Evolutionary conservation across 23 tunicate species (phyloP), one percentile per base, ranked within the genome.

Genomic region (Corella eumyota): DNA sequence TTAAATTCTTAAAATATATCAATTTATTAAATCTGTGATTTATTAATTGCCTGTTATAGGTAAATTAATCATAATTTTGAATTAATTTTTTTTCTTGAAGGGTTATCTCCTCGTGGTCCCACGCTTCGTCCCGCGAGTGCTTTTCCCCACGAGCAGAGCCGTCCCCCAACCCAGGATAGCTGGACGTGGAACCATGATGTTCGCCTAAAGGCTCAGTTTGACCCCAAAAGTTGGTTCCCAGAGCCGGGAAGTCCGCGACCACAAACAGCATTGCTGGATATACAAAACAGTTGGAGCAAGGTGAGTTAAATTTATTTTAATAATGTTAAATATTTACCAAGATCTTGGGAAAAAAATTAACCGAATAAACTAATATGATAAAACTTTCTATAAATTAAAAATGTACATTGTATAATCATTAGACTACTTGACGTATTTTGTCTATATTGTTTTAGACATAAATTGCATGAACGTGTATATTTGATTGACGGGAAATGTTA

Each of bases 161-260:
- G 46, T 20, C 80, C 76, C 20, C 9, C 65, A 6, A 1, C 79
- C 1, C 91, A 62, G 0, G 57, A 57, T 37, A 45, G 65, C 45
- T 85, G 95, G 95, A 59, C 27, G 23, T 85, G 95, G 95, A 85
- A 71, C 34, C 77, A 64, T 59, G 95, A 85, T 56, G 46, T 29
- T 32, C 75, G 95, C 17, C 9, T 50, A 40, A 45, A 51, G 19
- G 79, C 80, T 6, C 65, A 85, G 56, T 85, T 85, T 52, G 75
- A 71, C 3, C 85, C 85, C 15, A 20, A 65, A 23, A 34, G 65
- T 36, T 84, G 94, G 94, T 25, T 77, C 9, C 78, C 94, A 0
- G 50, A 66, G 46, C 71, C 85, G 6, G 50, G 40, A 34, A 32
- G 72, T 33, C 73, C 95, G 1, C 33, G 68, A 31, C 79, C 85